Base-by-base conservation (phyloP, 2,888 invertebrate species). In the Nomada flava region DNA sequence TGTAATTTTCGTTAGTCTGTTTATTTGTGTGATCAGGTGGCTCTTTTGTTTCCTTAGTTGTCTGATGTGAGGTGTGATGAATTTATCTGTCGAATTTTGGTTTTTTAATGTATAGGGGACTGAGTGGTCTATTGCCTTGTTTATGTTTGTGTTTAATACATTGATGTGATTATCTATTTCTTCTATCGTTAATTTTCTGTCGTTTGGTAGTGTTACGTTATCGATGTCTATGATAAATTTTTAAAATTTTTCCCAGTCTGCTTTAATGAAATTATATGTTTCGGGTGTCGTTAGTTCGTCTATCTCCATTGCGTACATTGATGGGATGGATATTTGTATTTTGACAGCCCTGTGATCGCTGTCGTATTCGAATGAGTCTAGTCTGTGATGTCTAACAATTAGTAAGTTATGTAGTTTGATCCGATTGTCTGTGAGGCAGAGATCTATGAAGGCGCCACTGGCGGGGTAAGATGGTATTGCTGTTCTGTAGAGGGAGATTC, bases 161-260 rank as follows among this genome's bases (percentile, higher is more conserved):
- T 47, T 15, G 15, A 47, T 47, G 15, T 13, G 15, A 1, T 26
- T 44, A 20, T 67, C 52, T 4, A 67, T 67, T 73, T 88, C 85
- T 0, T 53, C 3, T 36, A 57, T 76, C 0, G 78, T 60, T 29
- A 88, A 68, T 15, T 86, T 86, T 59, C 75, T 70, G 26, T 86
- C 50, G 3, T 57, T 13, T 11, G 85, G 79, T 2, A 81, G 29
- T 2, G 69, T 15, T 1, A 23, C 1, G 7, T 29, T 15, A 0
- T 68, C 36, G 3, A 50, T 77, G 4, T 60, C 29, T 9, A 11
- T 1, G 5, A 84, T 13, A 0, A 53, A 11, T 10, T 65, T 47
- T 20, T 29, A 13, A 9, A 83, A 81, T 26, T 52, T 79, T 2
- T 42, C 64, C 86, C 84, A 84, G 26, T 86, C 71, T 0, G 83